Evolutionary conservation across 2,888 invertebrate genomes (phyloP), one percentile per base, ranked within the genome.

Genomic region (Gastrophysa polygoni): DNA sequence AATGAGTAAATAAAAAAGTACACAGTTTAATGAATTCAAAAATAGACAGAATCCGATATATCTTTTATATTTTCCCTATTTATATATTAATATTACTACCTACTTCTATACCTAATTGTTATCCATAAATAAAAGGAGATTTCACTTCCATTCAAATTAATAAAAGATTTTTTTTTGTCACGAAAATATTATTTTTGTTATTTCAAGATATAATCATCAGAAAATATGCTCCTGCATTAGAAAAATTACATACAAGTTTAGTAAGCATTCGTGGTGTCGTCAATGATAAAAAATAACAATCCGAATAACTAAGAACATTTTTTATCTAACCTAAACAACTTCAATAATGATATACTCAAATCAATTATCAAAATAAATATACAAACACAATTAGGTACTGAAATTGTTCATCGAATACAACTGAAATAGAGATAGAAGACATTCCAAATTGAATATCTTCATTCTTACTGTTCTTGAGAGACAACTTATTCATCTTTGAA

Each of bases 1-100:
- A 76, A 76, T 77, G 75, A 74, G 75, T 76, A 76, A 75, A 75
- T 74, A 73, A 75, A 76, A 75, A 71, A 73, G 71, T 73, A 77
- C 76, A 73, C 72, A 66, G 73, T 75, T 75, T 75, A 75, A 75
- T 68, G 71, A 75, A 73, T 77, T 76, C 73, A 67, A 75, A 77
- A 77, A 75, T 76, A 75, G 72, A 75, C 68, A 69, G 69, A 69
- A 68, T 69, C 70, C 66, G 62, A 68, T 61, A 65, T 73, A 74
- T 73, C 4, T n/a, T 72, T 69, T 67, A 59, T 60, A 48, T 67
- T 72, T 70, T 68, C 64, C 71, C 67, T 73, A 68, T 67, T 68
- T 69, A 69, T 71, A 72, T 70, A 38, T 69, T 68, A 68, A 68
- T 73, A 74, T 73, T 70, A 74, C 70, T 72, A 71, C 74, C 74